Base-by-base conservation (phyloP, 2,888 invertebrate species). In the Octonoba sinensis region DNA sequence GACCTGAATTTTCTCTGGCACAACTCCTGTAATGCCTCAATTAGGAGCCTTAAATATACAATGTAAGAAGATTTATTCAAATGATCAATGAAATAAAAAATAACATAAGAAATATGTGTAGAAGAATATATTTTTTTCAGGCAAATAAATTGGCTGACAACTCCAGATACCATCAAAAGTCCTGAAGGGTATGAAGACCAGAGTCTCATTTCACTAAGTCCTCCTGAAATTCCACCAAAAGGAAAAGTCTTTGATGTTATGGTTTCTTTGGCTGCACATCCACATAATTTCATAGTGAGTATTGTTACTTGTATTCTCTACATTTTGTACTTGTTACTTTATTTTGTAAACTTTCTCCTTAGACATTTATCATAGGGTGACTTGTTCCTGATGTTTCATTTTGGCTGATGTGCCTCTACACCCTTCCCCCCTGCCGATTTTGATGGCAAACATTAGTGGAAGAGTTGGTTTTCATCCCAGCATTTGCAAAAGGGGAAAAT, bases 241-340 rank as follows among this genome's bases (percentile, higher is more conserved):
- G 92, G 91, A 3, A 88, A 90, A 49, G 92, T 90, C 86, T 93
- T 93, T 86, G 93, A 93, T 87, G 92, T 95, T 16, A 91, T 91
- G 86, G 90, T 95, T 74, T 91, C 93, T 0, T 92, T 93, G 90
- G 93, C 94, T 0, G 93, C 94, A 3, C 93, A 92, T 90, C 95
- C 95, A 0, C 91, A 91, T 88, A 92, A 93, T 89, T 93, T 93
- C 86, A 91, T 92, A 59, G 92, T 93, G 74, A 84, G 67, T 22
- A 20, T 6, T 46, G 6, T 36, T 11, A n/a, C 24, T 16, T 36
- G 12, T 44, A 11, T 36, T 4, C 15, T n/a, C 15, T 54, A 54
- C 15, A 51, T 16, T 54, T 54, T n/a, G 13, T 49, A 13, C 49
- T 49, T 49, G 49, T 13, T 16, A 49, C n/a, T n/a, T n/a, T n/a